These are phyloP conservation scores for Nymphicus hollandicus DNA, from an alignment of 2,113 vertebrate species.

Conservation along the genomic window DNA sequence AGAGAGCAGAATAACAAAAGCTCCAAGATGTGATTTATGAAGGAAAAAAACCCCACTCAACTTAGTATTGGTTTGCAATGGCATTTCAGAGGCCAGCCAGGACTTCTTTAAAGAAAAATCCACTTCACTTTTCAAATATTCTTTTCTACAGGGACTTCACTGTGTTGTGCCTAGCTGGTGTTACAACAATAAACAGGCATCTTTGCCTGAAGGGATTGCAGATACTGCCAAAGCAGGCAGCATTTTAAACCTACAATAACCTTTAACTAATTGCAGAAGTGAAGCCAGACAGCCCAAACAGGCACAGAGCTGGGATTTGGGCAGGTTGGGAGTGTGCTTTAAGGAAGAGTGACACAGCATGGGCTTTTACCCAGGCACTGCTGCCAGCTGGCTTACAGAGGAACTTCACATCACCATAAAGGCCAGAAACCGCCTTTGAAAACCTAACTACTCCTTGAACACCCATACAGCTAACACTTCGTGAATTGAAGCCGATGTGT, in stretches of 20 bases:
- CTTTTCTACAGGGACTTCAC: neutral
- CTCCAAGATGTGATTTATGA: neutral
- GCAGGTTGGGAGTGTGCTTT: slow-evolving; percentile 7
- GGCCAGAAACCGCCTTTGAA: neutral
- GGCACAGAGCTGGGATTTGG: neutral
- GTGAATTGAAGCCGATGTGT: neutral
- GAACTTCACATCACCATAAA: slow-evolving; percentile 4
- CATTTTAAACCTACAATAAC: slow-evolving; percentile 43
- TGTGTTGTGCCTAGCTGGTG: neutral
- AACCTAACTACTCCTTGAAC: neutral
- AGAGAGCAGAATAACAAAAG: slow-evolving; percentile 12
- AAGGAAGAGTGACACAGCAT: slow-evolving; percentile 44
- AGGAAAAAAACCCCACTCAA: neutral
- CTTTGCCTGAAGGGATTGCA: slow-evolving; percentile 12
- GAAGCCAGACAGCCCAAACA: neutral
- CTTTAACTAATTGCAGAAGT: slow-evolving; percentile 48
- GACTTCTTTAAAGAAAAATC: neutral
- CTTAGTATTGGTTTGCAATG: slow-evolving; percentile 1
- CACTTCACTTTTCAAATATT: neutral
- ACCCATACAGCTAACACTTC: neutral
- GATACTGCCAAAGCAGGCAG: slow-evolving; percentile 55
- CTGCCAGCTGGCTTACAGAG: slow-evolving; percentile 37
- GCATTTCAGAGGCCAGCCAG: slow-evolving; percentile 29
- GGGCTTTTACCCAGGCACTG: neutral
- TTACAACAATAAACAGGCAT: slow-evolving; percentile 56